phyloP scores from a whole-genome alignment of 2,113 vertebrate genomes.

The Madoqua kirkii region DNA sequence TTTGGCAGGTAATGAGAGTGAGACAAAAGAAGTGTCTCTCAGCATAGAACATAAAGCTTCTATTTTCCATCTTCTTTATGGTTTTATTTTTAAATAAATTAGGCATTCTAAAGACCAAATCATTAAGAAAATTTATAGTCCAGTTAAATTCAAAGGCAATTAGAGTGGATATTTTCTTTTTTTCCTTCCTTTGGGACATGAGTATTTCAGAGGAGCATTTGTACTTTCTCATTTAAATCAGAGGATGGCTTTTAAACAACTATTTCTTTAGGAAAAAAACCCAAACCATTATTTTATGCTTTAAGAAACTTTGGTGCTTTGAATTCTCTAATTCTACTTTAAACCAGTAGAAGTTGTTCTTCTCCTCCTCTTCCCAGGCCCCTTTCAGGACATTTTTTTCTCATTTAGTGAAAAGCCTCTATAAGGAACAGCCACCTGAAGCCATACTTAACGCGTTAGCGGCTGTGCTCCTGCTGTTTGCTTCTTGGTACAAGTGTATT shows the following conservation, averaged over 20 bases:
- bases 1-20: neutral
- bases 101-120: neutral
- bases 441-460: fast-evolving
- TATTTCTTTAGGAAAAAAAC: neutral
- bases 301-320: neutral
- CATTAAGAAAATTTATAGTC: neutral
- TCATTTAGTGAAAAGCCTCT: neutral
- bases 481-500: neutral
- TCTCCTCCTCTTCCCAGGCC: neutral
- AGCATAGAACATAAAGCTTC: neutral
- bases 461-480: neutral
- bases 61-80: neutral
- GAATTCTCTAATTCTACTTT: neutral
- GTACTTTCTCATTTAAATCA: neutral
- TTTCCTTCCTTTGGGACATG: neutral
- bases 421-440: neutral
- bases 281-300: neutral
- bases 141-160: neutral
- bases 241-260: neutral
- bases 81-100: neutral
- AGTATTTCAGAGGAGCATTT: neutral
- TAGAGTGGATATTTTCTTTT: neutral
- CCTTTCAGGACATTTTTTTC: neutral
- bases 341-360: neutral
- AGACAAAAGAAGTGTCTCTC: conserved; percentile 21